Evolutionary conservation across 2,113 vertebrate genomes (phyloP).

Genomic region (Pseudorectes ferrugineus): DNA sequence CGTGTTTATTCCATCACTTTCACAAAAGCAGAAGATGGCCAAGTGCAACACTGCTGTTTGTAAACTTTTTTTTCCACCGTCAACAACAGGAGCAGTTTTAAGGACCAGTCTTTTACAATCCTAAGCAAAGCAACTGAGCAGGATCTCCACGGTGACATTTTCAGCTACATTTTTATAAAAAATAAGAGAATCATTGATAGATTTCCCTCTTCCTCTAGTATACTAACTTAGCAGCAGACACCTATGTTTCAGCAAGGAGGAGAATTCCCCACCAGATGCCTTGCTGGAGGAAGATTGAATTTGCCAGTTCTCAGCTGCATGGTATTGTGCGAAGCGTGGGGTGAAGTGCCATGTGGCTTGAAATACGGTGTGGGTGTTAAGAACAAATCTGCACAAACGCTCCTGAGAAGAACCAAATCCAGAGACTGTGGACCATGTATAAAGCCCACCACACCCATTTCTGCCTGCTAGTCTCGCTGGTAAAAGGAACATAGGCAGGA

Average conservation of each 20-base stretch:
- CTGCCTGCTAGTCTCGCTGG: background rate
- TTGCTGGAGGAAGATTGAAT: background rate
- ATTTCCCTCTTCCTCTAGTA: slow-evolving; percentile 10
- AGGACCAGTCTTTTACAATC: background rate
- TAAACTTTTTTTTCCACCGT: background rate
- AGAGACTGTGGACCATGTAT: background rate
- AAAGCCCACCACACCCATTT: background rate
- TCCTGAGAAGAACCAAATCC: background rate
- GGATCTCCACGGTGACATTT: background rate
- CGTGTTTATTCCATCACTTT: background rate
- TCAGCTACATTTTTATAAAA: background rate
- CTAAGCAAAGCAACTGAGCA: background rate
- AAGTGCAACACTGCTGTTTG: background rate
- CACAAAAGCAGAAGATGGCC: background rate
- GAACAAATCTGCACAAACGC: background rate
- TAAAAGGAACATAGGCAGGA: background rate
- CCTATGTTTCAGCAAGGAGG: background rate
- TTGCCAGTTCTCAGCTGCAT: slow-evolving; percentile 28
- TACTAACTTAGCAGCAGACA: slow-evolving; percentile 28
- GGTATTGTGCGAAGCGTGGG: background rate
- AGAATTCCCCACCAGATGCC: background rate
- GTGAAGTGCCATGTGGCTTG: slow-evolving; percentile 10
- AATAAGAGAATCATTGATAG: slow-evolving; percentile 21
- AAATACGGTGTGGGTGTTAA: background rate
- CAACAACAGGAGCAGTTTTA: slow-evolving; percentile 1